These are phyloP conservation scores for Parotocinclus haroldoi DNA, from an alignment of 2,797 vertebrate genomes.

Conservation along the genomic window DNA sequence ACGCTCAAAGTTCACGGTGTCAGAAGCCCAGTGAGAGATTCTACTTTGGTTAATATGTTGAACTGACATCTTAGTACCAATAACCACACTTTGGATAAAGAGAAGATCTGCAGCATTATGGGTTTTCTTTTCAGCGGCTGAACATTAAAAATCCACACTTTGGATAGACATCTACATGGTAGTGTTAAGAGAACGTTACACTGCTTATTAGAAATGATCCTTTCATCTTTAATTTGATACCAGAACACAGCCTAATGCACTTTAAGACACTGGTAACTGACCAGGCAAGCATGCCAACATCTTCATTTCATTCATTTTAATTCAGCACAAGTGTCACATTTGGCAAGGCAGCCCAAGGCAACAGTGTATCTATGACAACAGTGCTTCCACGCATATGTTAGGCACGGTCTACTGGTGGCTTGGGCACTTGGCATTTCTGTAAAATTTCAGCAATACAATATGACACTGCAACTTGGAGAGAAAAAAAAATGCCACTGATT, in stretches of 20 bases:
- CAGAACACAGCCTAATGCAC: neutral
- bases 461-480: neutral
- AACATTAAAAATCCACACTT: conserved; percentile 43
- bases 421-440: conserved; percentile 30
- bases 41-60: conserved; percentile 1
- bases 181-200: conserved; percentile 8
- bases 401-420: conserved; percentile 29
- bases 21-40: neutral
- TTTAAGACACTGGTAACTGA: conserved; percentile 10
- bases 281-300: conserved; percentile 30
- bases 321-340: conserved; percentile 28
- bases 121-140: neutral
- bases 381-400: conserved; percentile 47
- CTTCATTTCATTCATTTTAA: conserved; percentile 18
- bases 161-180: neutral
- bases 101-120: neutral
- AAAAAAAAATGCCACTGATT: neutral
- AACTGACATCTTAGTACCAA: conserved; percentile 18
- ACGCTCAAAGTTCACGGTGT: neutral
- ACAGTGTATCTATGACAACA: conserved; percentile 52
- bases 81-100: neutral
- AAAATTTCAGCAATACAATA: conserved; percentile 33
- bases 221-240: conserved; percentile 27
- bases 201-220: conserved; percentile 7
- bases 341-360: conserved; percentile 33